phyloP scores from a whole-genome alignment of 2,888 invertebrate species.

The Euplexia lucipara region DNA sequence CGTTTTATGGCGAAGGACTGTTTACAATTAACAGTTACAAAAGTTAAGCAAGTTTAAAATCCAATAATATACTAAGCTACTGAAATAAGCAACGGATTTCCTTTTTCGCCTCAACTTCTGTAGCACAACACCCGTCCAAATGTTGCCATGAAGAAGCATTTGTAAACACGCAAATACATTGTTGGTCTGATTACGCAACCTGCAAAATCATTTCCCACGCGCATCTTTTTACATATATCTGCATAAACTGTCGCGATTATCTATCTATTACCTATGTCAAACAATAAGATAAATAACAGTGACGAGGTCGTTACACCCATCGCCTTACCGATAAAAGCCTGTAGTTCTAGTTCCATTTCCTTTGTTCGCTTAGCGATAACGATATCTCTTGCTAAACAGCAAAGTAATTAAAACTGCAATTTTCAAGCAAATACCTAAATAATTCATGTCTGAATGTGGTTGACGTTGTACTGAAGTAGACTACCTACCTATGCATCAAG shows the following conservation, averaged over 20 bases:
- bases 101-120: too few species aligned
- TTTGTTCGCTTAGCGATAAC: conserved; percentile 71
- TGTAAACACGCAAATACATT: not conserved
- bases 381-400: conserved; percentile 52
- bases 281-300: conserved; percentile 47
- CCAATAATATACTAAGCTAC: too few species aligned
- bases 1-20: too few species aligned
- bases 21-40: too few species aligned
- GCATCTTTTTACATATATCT: conserved; percentile 45
- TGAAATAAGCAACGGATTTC: too few species aligned
- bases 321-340: conserved; percentile 74
- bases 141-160: too few species aligned
- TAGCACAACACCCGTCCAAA: too few species aligned
- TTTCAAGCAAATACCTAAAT: conserved; percentile 38
- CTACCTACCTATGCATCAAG: conserved; percentile 22
- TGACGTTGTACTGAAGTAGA: not conserved
- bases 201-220: conserved; percentile 42
- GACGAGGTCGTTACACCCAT: conserved; percentile 73
- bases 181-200: conserved; percentile 28
- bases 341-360: conserved; percentile 75
- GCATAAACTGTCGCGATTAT: conserved; percentile 49
- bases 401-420: conserved; percentile 38
- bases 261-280: conserved; percentile 16
- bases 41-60: too few species aligned
- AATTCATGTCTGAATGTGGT: not conserved